These are phyloP conservation scores for Nasalis larvatus DNA, from an alignment of 2,113 vertebrate genomes.

Conservation along the genomic window DNA sequence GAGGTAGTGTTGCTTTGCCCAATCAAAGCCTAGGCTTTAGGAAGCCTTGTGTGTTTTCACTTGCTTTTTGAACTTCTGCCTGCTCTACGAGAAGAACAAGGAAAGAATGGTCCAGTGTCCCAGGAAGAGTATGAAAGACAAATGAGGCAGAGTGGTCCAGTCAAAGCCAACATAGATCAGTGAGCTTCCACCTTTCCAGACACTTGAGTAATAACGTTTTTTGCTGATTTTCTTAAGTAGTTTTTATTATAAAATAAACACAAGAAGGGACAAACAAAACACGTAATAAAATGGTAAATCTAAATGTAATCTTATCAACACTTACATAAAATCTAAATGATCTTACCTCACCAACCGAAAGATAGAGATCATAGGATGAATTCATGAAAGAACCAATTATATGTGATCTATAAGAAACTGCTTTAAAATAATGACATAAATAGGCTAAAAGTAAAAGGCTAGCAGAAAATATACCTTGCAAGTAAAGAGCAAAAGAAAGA, in stretches of 20 bases:
- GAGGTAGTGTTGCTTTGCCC: neutral
- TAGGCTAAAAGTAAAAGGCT: no score
- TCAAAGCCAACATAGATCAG: no score
- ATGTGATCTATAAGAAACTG: rapidly evolving
- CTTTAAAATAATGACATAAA: neutral
- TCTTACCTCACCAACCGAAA: neutral
- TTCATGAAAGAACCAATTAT: neutral
- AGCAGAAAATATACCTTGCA: no score
- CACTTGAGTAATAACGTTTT: rapidly evolving
- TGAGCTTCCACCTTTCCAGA: neutral
- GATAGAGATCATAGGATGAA: neutral
- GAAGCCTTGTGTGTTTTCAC: neutral
- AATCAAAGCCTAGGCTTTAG: neutral
- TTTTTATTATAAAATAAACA: neutral
- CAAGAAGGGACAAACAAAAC: no score
- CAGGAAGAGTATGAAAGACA: rapidly evolving
- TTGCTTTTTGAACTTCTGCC: neutral
- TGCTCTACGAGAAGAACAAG: neutral
- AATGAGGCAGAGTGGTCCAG: rapidly evolving
- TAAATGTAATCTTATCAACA: neutral
- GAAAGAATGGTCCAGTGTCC: no score
- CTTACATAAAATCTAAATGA: neutral
- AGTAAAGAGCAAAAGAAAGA: neutral
- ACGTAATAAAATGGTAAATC: neutral
- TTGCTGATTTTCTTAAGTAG: neutral